Evolutionary conservation across 2,797 vertebrate species (phyloP).

Genomic region (Anguilla megastoma): DNA sequence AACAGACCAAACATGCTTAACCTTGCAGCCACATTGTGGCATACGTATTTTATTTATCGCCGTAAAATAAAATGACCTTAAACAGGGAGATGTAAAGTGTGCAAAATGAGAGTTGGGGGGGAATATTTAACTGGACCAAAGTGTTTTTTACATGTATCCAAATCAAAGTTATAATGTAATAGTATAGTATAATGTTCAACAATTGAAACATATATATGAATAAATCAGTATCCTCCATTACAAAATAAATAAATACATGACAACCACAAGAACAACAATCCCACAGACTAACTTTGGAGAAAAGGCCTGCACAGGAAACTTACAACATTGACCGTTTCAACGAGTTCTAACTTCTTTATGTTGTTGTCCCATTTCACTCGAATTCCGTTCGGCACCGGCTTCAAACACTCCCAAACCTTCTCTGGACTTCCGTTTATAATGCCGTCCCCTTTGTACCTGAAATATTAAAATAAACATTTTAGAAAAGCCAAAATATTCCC

Average conservation of each 20-base stretch:
- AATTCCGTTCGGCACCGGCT: conserved; percentile 79
- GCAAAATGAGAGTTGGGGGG: not conserved
- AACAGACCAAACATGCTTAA: not conserved
- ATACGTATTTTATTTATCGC: not conserved
- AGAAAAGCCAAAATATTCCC: not conserved
- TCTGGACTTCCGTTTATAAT: conserved; percentile 69
- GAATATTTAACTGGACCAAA: not conserved
- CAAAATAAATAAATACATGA: not conserved
- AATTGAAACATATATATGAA: not conserved
- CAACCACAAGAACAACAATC: no score
- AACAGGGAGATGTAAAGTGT: not conserved
- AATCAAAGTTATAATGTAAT: not conserved
- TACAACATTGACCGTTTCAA: conserved; percentile 82
- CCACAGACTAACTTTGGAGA: not conserved
- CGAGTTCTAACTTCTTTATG: conserved; percentile 80
- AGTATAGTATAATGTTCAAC: not conserved
- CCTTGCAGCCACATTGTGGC: not conserved
- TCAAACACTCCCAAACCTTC: conserved; percentile 86
- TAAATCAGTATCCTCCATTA: not conserved
- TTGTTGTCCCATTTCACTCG: conserved; percentile 91
- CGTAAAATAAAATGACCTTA: not conserved
- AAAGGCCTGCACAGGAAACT: conserved; percentile 47
- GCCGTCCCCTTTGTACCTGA: conserved; percentile 87
- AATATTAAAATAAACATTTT: conserved; percentile 26
- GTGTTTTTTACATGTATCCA: not conserved